Percentiles rank a stretch among this genome's conserved stretches.
Evolutionary conservation across 2,888 invertebrate species (phyloP).

Genomic region (Noctua janthe): DNA sequence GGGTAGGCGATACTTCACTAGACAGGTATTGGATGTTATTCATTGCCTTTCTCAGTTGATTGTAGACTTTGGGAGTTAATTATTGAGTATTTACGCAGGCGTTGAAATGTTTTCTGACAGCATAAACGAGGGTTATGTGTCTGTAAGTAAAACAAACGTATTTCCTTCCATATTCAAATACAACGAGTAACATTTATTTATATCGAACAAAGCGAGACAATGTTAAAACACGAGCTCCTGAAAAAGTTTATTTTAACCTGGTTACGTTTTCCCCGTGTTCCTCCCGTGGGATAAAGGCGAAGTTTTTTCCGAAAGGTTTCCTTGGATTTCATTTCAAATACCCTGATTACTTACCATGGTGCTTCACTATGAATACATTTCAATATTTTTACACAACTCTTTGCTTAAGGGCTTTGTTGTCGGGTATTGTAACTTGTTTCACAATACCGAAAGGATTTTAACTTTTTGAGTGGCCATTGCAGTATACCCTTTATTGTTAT

Average conservation of each 20-base stretch:
- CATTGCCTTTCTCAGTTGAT: conserved; percentile 28
- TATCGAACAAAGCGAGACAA: conserved; percentile 51
- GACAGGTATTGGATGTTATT: conserved; percentile 39
- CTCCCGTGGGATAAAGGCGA: conserved; percentile 73
- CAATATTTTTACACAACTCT: conserved; percentile 73
- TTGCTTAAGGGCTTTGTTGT: conserved; percentile 56
- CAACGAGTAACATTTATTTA: conserved; percentile 36
- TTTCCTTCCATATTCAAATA: conserved; percentile 24
- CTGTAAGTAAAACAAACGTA: conserved; percentile 9
- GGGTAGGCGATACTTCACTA: conserved; percentile 35
- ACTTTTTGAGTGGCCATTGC: conserved; percentile 29
- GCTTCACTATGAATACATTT: conserved; percentile 81
- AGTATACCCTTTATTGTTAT: conserved; percentile 1
- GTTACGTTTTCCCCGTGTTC: conserved; percentile 70
- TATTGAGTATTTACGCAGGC: conserved; percentile 6
- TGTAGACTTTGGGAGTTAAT: conserved; percentile 24
- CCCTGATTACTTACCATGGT: conserved; percentile 73
- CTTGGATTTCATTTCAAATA: conserved; percentile 78
- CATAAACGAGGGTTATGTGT: conserved; percentile 2
- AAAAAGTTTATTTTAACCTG: conserved; percentile 79
- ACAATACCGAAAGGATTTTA: conserved; percentile 38
- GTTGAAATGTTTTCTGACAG: conserved; percentile 10
- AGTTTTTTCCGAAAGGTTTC: conserved; percentile 75
- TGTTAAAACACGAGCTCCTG: conserved; percentile 71
- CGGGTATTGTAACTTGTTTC: conserved; percentile 52